Evolutionary conservation across 2,888 invertebrate species (phyloP).

Genomic region (Crocallis elinguaria): DNA sequence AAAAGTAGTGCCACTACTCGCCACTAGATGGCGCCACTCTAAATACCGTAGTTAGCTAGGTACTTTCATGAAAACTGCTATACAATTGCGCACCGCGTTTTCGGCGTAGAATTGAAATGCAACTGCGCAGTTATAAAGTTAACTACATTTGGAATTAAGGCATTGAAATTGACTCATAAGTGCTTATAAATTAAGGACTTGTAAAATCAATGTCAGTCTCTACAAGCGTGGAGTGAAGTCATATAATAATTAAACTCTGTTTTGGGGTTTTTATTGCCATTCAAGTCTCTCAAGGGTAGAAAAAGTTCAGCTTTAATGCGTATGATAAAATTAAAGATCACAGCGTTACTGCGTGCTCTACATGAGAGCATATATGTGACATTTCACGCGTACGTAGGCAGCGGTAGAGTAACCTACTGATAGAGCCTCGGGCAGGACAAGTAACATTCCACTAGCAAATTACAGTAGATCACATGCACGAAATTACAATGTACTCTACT

Average conservation of each 20-base stretch:
- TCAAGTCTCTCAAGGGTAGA: conserved; percentile 29
- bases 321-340: conserved; percentile 25
- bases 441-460: conserved; percentile 33
- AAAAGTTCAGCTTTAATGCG: conserved; percentile 25
- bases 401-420: conserved; percentile 10
- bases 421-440: conserved; percentile 25
- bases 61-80: conserved; percentile 4
- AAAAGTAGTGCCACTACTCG: conserved; percentile 52
- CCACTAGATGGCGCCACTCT: conserved; percentile 56
- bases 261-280: conserved; percentile 28
- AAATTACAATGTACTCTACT: conserved; percentile 8
- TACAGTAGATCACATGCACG: conserved; percentile 16
- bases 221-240: conserved; percentile 22
- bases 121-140: conserved; percentile 33
- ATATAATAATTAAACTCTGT: conserved; percentile 24
- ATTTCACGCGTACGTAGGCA: conserved; percentile 29
- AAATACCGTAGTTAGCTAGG: background rate
- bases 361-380: conserved; percentile 32
- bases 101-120: conserved; percentile 10
- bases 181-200: conserved; percentile 24
- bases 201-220: conserved; percentile 33
- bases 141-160: conserved; percentile 32
- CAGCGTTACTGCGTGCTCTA: conserved; percentile 4
- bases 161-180: conserved; percentile 33
- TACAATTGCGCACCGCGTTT: background rate